A percentile compares a stretch with the other conserved stretches of the same genome.
phyloP scores from a whole-genome alignment of 2,888 invertebrate species.

The Drosophila diplacantha region DNA sequence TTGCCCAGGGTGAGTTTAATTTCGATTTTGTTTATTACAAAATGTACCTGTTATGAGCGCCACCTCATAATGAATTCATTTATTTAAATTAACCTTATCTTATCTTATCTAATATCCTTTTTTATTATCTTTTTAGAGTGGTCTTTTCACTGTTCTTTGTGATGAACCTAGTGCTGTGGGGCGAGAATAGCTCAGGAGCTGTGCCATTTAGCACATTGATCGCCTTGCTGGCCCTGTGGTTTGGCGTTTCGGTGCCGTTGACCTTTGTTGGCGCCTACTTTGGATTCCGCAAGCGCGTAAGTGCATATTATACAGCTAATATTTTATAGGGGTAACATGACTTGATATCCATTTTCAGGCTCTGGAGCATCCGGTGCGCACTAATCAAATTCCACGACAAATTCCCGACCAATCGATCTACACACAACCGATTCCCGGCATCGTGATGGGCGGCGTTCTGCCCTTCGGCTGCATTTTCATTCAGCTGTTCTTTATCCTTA shows the following conservation, averaged over 20 bases:
- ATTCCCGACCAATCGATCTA: conserved; percentile 99
- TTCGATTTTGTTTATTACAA: background rate
- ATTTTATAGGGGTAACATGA: background rate
- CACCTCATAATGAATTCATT: too few species aligned
- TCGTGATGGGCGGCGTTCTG: conserved; percentile 98
- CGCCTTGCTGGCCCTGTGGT: conserved; percentile 96
- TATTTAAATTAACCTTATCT: too few species aligned
- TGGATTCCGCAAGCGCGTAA: conserved; percentile 97
- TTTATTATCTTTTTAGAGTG: conserved; percentile 81
- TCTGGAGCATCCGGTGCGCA: conserved; percentile 97
- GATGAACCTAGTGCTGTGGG: conserved; percentile 97
- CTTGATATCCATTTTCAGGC: conserved; percentile 80
- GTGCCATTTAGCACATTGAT: conserved; percentile 97
- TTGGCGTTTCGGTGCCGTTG: conserved; percentile 98
- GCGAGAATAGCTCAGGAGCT: conserved; percentile 95
- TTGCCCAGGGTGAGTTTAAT: conserved; percentile 90
- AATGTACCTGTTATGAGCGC: too few species aligned
- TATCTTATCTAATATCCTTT: conserved; percentile 13
- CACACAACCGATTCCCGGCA: conserved; percentile 96
- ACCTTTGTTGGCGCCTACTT: conserved; percentile 99
- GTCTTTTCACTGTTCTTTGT: conserved; percentile 98
- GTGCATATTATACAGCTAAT: conserved; percentile 56
- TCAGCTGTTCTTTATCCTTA: conserved; percentile 98
- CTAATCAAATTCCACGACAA: conserved; percentile 98
- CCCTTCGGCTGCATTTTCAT: conserved; percentile 99